Base-by-base conservation (phyloP, 2,797 vertebrate species). In the Parotocinclus haroldoi region DNA sequence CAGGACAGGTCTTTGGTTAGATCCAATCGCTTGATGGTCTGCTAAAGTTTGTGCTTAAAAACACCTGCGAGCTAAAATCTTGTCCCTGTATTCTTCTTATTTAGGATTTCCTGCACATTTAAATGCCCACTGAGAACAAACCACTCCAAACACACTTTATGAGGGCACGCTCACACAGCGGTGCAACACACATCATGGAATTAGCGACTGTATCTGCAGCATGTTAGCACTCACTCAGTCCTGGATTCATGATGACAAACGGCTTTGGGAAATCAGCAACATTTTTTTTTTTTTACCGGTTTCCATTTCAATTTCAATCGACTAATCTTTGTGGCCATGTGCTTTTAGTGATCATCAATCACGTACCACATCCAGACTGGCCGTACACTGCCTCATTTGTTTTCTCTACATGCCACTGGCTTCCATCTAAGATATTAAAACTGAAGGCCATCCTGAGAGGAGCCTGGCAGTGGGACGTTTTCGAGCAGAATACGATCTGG, bases 401-500 rank as follows among this genome's bases (percentile, higher is more conserved):
- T 72, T 72, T 66, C 63, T 56, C 52, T 55, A 36, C 40, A 67
- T 48, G 37, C 63, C 44, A 58, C 68, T 63, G 58, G 63, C 58
- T 69, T 70, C 67, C 42, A 42, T 70, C 71, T 66, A 45, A n/a
- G 13, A 4, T 54, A 70, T 68, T 73, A 59, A 70, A 69, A 36
- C 63, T 62, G 70, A 72, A 72, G 58, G 70, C 52, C 16, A 49
- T 72, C 50, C 58, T 9, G 13, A 12, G 38, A 62, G 57, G 48
- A 56, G 65, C 44, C 42, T 46, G 54, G 27, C 71, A 63, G 40
- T 71, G 66, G 38, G 12, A 56, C 63, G 44, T 58, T 55, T 57
- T 53, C 42, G 42, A 44, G 40, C 58, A 63, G 54, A 82, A 88
- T 67, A 58, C 10, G 63, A 85, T 83, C 80, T 81, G 63, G 68